phyloP scores from a whole-genome alignment of 2,113 vertebrate species.

The Phyllostomus hastatus region DNA sequence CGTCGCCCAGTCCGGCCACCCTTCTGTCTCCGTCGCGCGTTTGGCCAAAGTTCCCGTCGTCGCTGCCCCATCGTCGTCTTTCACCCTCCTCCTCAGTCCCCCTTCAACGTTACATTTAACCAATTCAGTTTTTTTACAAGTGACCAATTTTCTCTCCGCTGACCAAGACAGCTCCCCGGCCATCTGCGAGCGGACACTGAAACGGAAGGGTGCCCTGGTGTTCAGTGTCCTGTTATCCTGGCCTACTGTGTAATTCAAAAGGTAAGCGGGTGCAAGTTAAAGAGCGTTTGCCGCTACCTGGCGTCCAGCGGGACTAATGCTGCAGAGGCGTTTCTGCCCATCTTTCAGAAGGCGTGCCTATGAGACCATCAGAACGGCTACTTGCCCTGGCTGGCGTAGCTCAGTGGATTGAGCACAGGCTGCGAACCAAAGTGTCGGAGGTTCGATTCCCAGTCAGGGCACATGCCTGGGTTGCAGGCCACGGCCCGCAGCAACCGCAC shows the following conservation, averaged over 20 bases:
- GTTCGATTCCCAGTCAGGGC: no score
- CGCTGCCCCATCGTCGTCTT: not conserved
- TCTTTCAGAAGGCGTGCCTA: not conserved
- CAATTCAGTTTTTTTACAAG: not conserved
- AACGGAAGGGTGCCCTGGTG: not conserved
- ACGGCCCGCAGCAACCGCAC: no score
- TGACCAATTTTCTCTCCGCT: not conserved
- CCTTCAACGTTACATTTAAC: no score
- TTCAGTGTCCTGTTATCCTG: not conserved
- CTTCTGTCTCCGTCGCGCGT: not conserved
- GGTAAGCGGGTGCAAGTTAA: not conserved
- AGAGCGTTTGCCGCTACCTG: not conserved
- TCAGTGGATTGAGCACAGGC: no score
- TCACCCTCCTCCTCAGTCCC: accelerated
- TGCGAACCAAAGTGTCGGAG: no score
- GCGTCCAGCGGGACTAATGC: not conserved
- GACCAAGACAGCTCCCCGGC: not conserved
- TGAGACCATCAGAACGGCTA: not conserved
- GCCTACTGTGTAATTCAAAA: not conserved
- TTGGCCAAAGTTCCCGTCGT: not conserved
- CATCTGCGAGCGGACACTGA: not conserved
- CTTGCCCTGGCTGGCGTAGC: no score
- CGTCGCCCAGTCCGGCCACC: not conserved
- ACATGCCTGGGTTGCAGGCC: no score
- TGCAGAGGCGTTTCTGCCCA: not conserved